phyloP scores from a whole-genome alignment of 2,888 invertebrate species.

The Camponotus fellah region DNA sequence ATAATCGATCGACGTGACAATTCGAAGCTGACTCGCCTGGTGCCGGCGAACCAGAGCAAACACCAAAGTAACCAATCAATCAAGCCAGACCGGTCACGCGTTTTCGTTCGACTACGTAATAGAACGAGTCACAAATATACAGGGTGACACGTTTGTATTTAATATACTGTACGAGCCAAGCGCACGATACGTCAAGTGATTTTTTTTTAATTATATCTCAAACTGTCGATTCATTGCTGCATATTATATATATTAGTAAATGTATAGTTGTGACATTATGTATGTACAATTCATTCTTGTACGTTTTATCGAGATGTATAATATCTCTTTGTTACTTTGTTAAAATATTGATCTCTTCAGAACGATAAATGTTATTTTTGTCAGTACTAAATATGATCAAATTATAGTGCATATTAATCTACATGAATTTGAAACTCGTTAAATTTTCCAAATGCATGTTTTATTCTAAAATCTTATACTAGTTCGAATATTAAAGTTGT shows the following conservation, averaged over 20 bases:
- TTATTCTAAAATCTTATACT: not conserved
- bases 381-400: not conserved
- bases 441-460: not conserved
- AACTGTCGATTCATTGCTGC: not conserved
- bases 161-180: conserved; percentile 13
- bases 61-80: conserved; percentile 84
- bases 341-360: conserved; percentile 13
- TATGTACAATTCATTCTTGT: not conserved
- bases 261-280: not conserved
- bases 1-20: conserved; percentile 86
- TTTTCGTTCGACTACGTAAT: conserved; percentile 76
- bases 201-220: conserved; percentile 14
- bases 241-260: not conserved
- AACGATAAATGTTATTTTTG: conserved; percentile 17
- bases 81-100: conserved; percentile 80
- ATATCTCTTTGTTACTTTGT: not conserved
- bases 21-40: conserved; percentile 82
- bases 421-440: not conserved
- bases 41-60: conserved; percentile 84
- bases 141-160: conserved; percentile 51
- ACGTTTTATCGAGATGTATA: not conserved
- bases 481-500: not conserved
- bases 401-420: not conserved
- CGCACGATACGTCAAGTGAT: conserved; percentile 5
- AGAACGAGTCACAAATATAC: conserved; percentile 68